A percentile compares a stretch with the other conserved stretches of the same genome.
Evolutionary conservation across 2,797 vertebrate genomes (phyloP).

Genomic region (Myoxocephalus aenaeus): DNA sequence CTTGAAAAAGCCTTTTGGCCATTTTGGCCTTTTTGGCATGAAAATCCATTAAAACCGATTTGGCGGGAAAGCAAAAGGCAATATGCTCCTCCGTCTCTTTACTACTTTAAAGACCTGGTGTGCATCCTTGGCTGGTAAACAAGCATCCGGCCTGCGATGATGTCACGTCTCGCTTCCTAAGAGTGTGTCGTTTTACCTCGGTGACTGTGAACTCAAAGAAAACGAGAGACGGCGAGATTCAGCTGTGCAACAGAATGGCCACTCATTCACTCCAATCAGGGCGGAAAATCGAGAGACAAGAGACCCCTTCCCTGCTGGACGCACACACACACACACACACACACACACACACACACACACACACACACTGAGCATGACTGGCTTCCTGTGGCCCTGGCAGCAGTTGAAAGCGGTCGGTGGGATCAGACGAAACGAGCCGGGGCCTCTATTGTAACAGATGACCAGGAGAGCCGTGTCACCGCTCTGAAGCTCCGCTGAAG

Average conservation of each 20-base stretch:
- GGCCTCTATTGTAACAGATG: conserved; percentile 82
- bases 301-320: conserved; percentile 76
- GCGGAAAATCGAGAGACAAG: conserved; percentile 97
- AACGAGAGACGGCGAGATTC: conserved; percentile 77
- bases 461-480: conserved; percentile 79
- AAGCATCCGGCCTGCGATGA: conserved; percentile 61
- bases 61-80: neutral
- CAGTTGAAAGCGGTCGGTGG: conserved; percentile 84
- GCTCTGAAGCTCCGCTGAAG: conserved; percentile 77
- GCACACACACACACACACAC: conserved; percentile 7
- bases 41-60: neutral
- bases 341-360: conserved; percentile 30
- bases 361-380: conserved; percentile 65
- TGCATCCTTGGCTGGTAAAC: conserved; percentile 49
- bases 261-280: conserved; percentile 97
- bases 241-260: conserved; percentile 84
- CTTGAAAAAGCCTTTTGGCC: neutral
- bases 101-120: neutral
- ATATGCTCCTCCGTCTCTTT: neutral
- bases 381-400: conserved; percentile 83
- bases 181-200: conserved; percentile 45
- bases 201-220: conserved; percentile 43
- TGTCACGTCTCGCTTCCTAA: conserved; percentile 64
- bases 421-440: conserved; percentile 67
- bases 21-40: no score